phyloP scores from a whole-genome alignment of 2,113 vertebrate species.

The Epinephelus moara region DNA sequence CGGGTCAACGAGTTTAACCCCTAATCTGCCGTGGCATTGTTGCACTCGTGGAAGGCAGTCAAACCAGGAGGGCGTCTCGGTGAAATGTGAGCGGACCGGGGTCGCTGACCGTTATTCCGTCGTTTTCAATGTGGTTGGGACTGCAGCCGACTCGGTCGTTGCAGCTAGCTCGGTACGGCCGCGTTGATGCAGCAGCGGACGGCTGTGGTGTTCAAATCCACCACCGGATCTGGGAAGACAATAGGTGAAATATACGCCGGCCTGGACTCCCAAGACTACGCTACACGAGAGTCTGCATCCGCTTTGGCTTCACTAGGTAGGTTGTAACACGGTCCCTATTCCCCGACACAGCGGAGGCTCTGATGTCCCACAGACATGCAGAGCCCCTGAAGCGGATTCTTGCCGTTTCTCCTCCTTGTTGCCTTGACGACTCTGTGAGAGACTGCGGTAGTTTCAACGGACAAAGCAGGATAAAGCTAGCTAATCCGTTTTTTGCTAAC shows the following conservation, averaged over 20 bases:
- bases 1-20: conserved; percentile 70
- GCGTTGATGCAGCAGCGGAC: conserved; percentile 73
- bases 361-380: neutral
- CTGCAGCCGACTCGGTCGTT: conserved; percentile 43
- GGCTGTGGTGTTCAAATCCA: conserved; percentile 43
- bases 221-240: conserved; percentile 69
- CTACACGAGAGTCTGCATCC: conserved; percentile 37
- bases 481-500: conserved; percentile 48
- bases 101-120: conserved; percentile 20
- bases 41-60: neutral
- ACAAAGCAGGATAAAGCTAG: conserved; percentile 57
- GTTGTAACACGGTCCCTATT: neutral
- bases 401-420: conserved; percentile 26
- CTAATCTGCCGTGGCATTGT: neutral
- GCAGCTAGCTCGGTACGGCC: conserved; percentile 60
- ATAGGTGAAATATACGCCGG: conserved; percentile 60
- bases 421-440: conserved; percentile 54
- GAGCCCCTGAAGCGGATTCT: conserved; percentile 6
- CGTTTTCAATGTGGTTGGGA: conserved; percentile 39
- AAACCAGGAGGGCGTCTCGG: conserved; percentile 13
- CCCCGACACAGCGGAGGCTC: conserved; percentile 1
- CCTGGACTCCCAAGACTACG: conserved; percentile 35
- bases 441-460: conserved; percentile 71
- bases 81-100: conserved; percentile 49
- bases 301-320: conserved; percentile 55